These are phyloP conservation scores for Hedya salicella DNA, from an alignment of 2,888 invertebrate species.

Conservation along the genomic window DNA sequence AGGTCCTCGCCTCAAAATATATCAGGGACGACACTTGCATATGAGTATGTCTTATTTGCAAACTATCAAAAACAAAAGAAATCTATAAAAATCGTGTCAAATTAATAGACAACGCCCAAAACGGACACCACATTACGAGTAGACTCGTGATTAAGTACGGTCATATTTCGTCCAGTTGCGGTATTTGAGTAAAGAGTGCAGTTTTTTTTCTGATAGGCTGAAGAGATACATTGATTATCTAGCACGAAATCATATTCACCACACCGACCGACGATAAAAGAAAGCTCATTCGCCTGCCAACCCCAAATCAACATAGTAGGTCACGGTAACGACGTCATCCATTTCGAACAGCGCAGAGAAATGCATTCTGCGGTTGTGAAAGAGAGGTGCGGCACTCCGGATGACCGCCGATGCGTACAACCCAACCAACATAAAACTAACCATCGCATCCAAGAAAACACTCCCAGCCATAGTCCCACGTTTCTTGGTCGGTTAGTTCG, in stretches of 20 bases:
- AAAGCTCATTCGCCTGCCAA: constrained; percentile 35
- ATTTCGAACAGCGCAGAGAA: constrained; percentile 30
- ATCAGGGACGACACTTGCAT: too few relatives aligned
- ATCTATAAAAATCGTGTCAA: too few relatives aligned
- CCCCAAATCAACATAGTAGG: constrained; percentile 27
- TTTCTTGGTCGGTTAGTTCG: constrained; percentile 3
- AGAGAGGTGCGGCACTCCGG: constrained; percentile 46
- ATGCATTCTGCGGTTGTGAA: constrained; percentile 46
- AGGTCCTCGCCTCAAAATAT: too few relatives aligned
- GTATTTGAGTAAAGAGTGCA: background rate
- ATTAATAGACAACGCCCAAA: too few relatives aligned
- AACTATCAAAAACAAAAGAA: too few relatives aligned
- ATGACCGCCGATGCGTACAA: constrained; percentile 46
- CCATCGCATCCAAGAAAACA: background rate
- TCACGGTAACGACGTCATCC: constrained; percentile 40
- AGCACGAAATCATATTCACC: constrained; percentile 21
- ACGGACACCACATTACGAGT: too few relatives aligned
- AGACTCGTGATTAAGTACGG: too few relatives aligned
- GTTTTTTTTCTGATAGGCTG: background rate
- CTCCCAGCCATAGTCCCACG: background rate
- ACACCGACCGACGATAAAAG: constrained; percentile 25
- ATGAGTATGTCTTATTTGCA: too few relatives aligned
- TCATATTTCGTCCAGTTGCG: too few relatives aligned
- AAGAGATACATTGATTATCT: background rate
- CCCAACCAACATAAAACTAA: constrained; percentile 9